Evolutionary conservation across 1,140 invertebrate genomes (phyloP), one percentile per base, ranked within the genome.

Genomic region (Rhyacophila brunnea): DNA sequence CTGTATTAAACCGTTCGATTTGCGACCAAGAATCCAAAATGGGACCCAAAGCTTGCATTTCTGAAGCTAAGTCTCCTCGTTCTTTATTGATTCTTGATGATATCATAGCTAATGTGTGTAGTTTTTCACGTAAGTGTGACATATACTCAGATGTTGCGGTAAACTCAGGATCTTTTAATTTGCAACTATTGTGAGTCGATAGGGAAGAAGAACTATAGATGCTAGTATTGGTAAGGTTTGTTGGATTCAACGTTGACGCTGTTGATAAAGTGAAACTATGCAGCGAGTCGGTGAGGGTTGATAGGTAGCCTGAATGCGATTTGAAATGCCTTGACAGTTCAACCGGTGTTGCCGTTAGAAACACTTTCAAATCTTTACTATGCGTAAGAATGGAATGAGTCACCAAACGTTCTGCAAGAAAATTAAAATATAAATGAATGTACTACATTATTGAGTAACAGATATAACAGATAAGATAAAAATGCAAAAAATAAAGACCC

Each of bases 301-400:
- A 77, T 1, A 87, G 68, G 5, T 84, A 71, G 40, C 81, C 82
- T 38, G 75, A 74, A 55, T 80, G 79, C 68, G 81, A 82, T 73
- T 85, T 88, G 44, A 85, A 81, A 68, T 86, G 79, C 50, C 82
- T 69, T 47, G 75, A 78, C 69, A 90, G 88, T 69, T 89, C 86
- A 84, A 87, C 58, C 23, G 77, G 71, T 58, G 56, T 62, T 6
- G 84, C 80, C 11, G 86, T 88, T 10, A 91, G 74, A 71, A 91
- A 91, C 34, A 84, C 73, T 53, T 85, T 78, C 28, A 89, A 74
- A 73, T 83, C 83, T 68, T 83, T 81, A 68, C 87, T 83, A 66
- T 82, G 88, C 56, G 87, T 88, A 10, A 90, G 72, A 48, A 90
- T 87, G 1, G 88, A 87, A 74, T 91, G 88, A 17, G 70, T 61